Evolutionary conservation across 2,113 vertebrate genomes (phyloP).

Genomic region (Myiopsitta monachus): DNA sequence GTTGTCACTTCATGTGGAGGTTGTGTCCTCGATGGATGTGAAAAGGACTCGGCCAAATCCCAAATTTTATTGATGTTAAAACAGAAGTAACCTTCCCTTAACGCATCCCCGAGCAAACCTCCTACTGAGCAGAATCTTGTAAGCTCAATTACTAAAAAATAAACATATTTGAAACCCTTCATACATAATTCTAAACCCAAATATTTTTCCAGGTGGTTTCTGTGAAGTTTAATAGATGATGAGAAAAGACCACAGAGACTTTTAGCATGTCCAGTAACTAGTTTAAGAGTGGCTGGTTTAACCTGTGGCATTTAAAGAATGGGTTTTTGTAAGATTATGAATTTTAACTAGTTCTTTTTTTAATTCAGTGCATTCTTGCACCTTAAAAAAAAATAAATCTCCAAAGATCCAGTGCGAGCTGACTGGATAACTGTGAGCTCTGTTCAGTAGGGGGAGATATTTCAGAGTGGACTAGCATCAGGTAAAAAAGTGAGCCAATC

Average conservation of each 20-base stretch:
- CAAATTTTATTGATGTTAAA: neutral
- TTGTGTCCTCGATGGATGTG: neutral
- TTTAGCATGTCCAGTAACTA: neutral
- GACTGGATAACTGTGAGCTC: neutral
- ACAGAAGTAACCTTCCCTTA: neutral
- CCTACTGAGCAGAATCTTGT: rapidly evolving
- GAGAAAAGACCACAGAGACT: neutral
- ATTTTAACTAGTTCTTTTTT: neutral
- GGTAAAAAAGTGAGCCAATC: neutral
- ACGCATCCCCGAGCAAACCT: neutral
- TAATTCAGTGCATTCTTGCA: neutral
- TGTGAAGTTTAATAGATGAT: neutral
- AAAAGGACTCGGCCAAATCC: neutral
- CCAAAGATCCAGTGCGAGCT: neutral
- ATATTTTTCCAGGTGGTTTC: neutral
- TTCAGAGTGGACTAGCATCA: neutral
- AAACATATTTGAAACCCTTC: neutral
- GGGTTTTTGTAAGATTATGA: neutral
- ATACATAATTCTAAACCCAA: neutral
- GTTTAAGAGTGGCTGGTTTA: neutral
- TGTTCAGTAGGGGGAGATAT: neutral
- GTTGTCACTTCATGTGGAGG: neutral
- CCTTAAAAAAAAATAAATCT: neutral
- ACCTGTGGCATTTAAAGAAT: neutral
- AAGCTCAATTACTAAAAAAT: neutral